phyloP scores from a whole-genome alignment of 2,888 invertebrate genomes.

The Zhengitettix transpicula region DNA sequence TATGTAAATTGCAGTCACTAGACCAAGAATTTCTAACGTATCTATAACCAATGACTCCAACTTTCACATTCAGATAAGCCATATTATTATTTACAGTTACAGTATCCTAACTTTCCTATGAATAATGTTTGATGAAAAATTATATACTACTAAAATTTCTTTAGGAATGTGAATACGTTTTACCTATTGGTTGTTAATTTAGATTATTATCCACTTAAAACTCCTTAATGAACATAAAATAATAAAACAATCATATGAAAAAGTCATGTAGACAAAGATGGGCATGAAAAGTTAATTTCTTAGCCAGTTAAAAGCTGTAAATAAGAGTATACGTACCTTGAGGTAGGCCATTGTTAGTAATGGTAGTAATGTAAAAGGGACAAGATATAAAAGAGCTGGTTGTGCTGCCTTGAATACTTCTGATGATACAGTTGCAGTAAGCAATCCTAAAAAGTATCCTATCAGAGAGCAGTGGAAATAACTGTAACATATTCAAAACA shows the following conservation, averaged over 20 bases:
- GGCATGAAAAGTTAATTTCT: background rate
- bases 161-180: too few species aligned
- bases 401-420: conserved; percentile 98
- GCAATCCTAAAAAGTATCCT: conserved; percentile 89
- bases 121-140: too few species aligned
- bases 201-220: too few species aligned
- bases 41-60: too few species aligned
- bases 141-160: too few species aligned
- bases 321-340: conserved; percentile 44
- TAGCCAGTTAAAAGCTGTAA: background rate
- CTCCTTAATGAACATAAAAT: too few species aligned
- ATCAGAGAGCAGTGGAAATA: conserved; percentile 98
- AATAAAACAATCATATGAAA: background rate
- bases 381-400: conserved; percentile 90
- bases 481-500: conserved; percentile 28
- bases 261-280: background rate
- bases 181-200: too few species aligned
- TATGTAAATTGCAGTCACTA: too few species aligned
- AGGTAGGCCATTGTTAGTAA: conserved; percentile 95
- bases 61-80: too few species aligned
- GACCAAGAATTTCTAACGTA: too few species aligned
- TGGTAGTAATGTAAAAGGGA: conserved; percentile 92
- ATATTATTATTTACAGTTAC: too few species aligned
- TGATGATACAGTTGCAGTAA: conserved; percentile 93
- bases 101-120: too few species aligned